A percentile compares a stretch with the other conserved stretches of the same genome.
Conservation (phyloP, 2,888 invertebrate genomes). For the Danaus chrysippus region DNA sequence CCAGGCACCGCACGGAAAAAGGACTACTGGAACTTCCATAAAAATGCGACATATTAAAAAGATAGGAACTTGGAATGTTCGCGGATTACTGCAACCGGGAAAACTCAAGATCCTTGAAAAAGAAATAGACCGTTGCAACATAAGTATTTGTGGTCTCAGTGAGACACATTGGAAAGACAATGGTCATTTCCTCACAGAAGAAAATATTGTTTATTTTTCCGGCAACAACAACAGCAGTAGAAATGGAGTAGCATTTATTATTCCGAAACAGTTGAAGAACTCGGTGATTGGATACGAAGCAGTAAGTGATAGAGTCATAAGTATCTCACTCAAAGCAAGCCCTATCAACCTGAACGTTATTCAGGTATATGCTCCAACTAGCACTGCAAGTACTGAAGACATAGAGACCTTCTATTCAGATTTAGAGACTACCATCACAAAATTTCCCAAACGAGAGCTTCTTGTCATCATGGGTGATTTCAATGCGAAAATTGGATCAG, state of each 20-base stretch:
- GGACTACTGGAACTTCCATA: conserved; percentile 21
- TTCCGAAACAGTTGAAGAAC: conserved; percentile 15
- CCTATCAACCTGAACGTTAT: conserved; percentile 17
- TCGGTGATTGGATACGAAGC: conserved; percentile 19
- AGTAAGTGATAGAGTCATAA: conserved; percentile 22
- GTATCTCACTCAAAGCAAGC: no score
- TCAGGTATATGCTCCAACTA: conserved; percentile 26
- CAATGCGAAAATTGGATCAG: no score
- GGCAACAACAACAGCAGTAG: conserved; percentile 20
- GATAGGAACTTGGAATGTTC: no score
- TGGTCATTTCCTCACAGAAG: conserved; percentile 25
- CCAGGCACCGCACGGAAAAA: conserved; percentile 28
- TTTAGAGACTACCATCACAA: conserved; percentile 17
- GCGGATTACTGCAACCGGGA: no score
- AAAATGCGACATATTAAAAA: conserved; percentile 16
- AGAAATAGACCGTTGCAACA: no score
- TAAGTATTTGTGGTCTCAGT: no score
- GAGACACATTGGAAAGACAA: conserved; percentile 31
- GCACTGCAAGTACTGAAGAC: conserved; percentile 15
- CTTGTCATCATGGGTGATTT: no score
- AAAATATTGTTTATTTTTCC: conserved; percentile 20
- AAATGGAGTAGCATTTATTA: conserved; percentile 19
- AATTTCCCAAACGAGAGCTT: no score
- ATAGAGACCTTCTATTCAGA: conserved; percentile 22
- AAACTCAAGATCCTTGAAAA: no score